phyloP scores from a whole-genome alignment of 2,113 vertebrate genomes.

The Antigone vipio region DNA sequence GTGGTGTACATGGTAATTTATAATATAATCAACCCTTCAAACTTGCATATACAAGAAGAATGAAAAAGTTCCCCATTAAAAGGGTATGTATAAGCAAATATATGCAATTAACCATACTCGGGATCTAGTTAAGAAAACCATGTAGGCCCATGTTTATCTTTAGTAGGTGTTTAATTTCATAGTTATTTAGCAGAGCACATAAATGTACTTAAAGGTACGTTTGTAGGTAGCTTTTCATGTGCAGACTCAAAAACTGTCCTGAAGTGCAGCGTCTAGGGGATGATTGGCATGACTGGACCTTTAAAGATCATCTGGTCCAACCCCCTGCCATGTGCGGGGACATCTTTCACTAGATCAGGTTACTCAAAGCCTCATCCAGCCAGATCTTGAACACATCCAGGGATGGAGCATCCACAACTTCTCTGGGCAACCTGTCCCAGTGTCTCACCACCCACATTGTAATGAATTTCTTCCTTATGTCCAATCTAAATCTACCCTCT shows the following conservation, averaged over 20 bases:
- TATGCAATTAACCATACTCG: not conserved
- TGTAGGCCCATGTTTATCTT: not conserved
- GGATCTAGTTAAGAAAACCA: not conserved
- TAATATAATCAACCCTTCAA: not conserved
- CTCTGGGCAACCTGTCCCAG: not conserved
- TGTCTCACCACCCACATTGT: not conserved
- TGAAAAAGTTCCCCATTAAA: not conserved
- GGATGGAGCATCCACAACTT: not conserved
- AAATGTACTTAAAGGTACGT: not conserved
- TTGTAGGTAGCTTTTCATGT: not conserved
- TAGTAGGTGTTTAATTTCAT: not conserved
- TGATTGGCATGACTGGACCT: not conserved
- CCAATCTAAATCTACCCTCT: not conserved
- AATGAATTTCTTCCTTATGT: not conserved
- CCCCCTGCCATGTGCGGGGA: accelerated
- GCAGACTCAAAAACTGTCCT: not conserved
- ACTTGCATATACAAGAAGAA: not conserved
- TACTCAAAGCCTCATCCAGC: not conserved
- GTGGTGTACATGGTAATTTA: not conserved
- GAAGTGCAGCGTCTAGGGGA: not conserved
- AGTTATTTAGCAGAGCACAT: not conserved
- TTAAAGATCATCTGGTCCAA: not conserved
- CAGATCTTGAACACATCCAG: not conserved
- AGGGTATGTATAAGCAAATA: not conserved
- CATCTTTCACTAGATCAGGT: not conserved